Conservation (phyloP, 2,797 vertebrate species). For the Aselliscus stoliczkanus region DNA sequence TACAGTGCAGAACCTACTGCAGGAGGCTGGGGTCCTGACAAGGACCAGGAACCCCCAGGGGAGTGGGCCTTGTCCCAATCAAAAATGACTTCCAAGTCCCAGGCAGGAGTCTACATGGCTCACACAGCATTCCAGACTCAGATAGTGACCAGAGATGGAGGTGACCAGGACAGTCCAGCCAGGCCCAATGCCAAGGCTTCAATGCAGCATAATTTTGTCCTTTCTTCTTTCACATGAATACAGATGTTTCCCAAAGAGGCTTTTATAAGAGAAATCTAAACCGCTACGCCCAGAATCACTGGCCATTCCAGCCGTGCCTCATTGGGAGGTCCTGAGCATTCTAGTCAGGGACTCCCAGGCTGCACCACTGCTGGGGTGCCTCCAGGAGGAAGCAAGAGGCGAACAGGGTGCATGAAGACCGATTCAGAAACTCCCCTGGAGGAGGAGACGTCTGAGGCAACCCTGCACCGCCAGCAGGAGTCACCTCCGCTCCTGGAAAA, state of each 20-base stretch:
- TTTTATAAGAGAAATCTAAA: slow-evolving; percentile 40
- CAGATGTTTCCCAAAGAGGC: not conserved
- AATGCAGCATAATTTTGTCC: not conserved
- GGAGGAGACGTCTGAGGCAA: slow-evolving; percentile 65
- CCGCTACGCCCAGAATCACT: not conserved
- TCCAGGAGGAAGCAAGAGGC: not conserved
- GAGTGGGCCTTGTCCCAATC: not conserved
- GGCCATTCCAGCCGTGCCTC: not conserved
- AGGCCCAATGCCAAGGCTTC: not conserved
- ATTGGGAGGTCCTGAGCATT: slow-evolving; percentile 41
- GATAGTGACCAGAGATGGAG: not conserved
- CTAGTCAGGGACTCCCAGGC: not conserved
- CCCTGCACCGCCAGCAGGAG: slow-evolving; percentile 41
- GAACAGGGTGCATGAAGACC: slow-evolving; percentile 71
- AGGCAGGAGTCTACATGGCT: not conserved
- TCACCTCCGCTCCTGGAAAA: not conserved
- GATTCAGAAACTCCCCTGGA: slow-evolving; percentile 73
- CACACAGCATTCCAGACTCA: not conserved
- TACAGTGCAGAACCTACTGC: not conserved
- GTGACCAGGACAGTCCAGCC: not conserved
- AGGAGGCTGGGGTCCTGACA: not conserved
- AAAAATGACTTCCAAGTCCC: not conserved
- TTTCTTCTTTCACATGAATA: slow-evolving; percentile 29
- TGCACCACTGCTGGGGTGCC: not conserved
- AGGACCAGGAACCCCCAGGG: not conserved